Percentiles rank a stretch among this genome's conserved stretches.
These are phyloP conservation scores for Muntiacus reevesi DNA, from an alignment of 2,113 vertebrate species.

Conservation along the genomic window DNA sequence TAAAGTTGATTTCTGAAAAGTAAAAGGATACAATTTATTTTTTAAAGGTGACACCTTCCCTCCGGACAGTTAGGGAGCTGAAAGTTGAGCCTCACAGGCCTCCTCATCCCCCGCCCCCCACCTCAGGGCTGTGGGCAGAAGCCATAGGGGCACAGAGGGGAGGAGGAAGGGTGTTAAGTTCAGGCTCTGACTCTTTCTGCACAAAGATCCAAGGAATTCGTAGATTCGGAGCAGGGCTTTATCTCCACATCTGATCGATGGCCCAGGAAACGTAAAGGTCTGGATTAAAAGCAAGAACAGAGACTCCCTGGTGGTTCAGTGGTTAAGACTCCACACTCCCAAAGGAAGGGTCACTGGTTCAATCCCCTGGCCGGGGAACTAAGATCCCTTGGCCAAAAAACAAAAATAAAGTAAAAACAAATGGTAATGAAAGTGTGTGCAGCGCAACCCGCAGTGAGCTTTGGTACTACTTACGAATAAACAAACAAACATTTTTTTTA, in stretches of 20 bases:
- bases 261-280: neutral
- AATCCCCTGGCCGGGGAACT: neutral
- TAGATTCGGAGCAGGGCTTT: neutral
- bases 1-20: neutral
- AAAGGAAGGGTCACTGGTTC: neutral
- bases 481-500: neutral
- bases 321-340: neutral
- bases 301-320: neutral
- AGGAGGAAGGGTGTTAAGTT: neutral
- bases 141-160: neutral
- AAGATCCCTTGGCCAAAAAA: neutral
- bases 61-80: neutral
- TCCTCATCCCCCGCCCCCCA: rapidly evolving
- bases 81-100: neutral
- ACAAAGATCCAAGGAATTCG: neutral
- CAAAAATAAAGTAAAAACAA: neutral
- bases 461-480: neutral
- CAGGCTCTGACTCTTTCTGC: neutral
- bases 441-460: neutral
- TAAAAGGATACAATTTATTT: neutral
- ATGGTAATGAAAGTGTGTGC: neutral
- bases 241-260: neutral
- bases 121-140: neutral
- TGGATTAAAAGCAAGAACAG: neutral
- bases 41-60: neutral